Evolutionary conservation across 2,888 invertebrate species (phyloP).

Genomic region (Acholoe squamosa): DNA sequence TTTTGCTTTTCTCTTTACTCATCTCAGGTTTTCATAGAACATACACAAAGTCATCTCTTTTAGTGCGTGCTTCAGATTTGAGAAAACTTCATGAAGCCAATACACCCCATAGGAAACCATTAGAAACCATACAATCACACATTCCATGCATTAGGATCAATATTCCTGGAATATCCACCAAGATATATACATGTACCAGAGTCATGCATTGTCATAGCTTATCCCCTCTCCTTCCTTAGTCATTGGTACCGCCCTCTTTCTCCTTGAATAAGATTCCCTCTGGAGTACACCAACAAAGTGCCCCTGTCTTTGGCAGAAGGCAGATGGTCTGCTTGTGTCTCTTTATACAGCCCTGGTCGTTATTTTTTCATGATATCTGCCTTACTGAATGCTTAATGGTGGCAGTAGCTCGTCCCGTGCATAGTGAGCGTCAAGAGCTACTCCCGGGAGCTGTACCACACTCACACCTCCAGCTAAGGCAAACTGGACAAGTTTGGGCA

Average conservation of each 20-base stretch:
- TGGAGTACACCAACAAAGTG: neutral
- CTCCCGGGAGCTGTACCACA: neutral
- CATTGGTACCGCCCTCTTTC: neutral
- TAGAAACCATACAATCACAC: too few relatives aligned
- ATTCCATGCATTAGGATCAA: too few relatives aligned
- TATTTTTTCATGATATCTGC: constrained; percentile 11
- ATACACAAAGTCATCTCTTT: too few relatives aligned
- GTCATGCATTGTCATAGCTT: too few relatives aligned
- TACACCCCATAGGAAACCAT: too few relatives aligned
- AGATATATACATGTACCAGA: too few relatives aligned
- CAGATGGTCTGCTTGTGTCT: constrained; percentile 1
- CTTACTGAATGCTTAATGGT: neutral
- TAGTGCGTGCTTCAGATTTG: too few relatives aligned
- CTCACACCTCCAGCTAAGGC: neutral
- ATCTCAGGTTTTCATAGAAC: too few relatives aligned
- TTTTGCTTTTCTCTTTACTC: too few relatives aligned
- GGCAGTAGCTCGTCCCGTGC: neutral
- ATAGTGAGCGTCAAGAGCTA: neutral
- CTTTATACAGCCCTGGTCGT: neutral
- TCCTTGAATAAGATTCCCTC: neutral
- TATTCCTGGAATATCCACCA: too few relatives aligned
- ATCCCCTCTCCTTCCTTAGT: neutral
- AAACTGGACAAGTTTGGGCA: neutral
- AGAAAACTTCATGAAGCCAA: too few relatives aligned
- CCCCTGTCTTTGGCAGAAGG: neutral